Conservation (phyloP, 2,797 vertebrate genomes). For the Ctenopoma kingsleyae region DNA sequence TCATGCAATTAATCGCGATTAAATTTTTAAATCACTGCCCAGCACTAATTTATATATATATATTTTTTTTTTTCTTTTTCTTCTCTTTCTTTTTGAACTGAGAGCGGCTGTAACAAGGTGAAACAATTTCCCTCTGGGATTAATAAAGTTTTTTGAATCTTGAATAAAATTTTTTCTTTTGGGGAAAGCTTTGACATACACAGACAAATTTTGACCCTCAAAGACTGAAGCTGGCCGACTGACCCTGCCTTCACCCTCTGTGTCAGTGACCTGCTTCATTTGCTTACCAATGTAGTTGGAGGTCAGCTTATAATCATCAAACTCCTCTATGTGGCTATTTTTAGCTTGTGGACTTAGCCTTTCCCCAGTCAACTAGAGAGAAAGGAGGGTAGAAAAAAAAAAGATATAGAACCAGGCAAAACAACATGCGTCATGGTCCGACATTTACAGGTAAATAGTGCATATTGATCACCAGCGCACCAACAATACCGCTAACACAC, state of each 20-base stretch:
- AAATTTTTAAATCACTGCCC: too few relatives aligned
- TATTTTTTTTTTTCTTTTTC: too few relatives aligned
- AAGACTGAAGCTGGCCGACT: constrained; percentile 9
- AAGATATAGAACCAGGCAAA: constrained; percentile 43
- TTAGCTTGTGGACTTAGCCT: constrained; percentile 55
- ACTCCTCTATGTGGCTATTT: constrained; percentile 57
- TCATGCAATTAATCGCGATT: too few relatives aligned
- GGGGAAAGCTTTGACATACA: neutral
- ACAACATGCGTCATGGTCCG: constrained; percentile 70
- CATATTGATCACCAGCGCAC: constrained; percentile 52
- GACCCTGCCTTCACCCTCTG: constrained; percentile 11
- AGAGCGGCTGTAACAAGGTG: too few relatives aligned
- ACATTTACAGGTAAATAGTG: constrained; percentile 62
- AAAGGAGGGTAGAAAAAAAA: constrained; percentile 4
- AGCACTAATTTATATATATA: too few relatives aligned
- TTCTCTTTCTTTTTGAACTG: too few relatives aligned
- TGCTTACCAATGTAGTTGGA: constrained; percentile 57
- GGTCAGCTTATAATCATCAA: constrained; percentile 55
- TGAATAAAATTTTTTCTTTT: neutral
- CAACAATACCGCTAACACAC: constrained; percentile 60
- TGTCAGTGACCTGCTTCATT: constrained; percentile 51
- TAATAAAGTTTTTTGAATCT: too few relatives aligned
- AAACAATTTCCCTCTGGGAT: too few relatives aligned
- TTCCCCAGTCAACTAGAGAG: constrained; percentile 39
- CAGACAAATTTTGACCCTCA: constrained; percentile 16